Evolutionary conservation across 2,888 invertebrate genomes (phyloP), one percentile per base, ranked within the genome.

Genomic region (Drosophila anomelani): DNA sequence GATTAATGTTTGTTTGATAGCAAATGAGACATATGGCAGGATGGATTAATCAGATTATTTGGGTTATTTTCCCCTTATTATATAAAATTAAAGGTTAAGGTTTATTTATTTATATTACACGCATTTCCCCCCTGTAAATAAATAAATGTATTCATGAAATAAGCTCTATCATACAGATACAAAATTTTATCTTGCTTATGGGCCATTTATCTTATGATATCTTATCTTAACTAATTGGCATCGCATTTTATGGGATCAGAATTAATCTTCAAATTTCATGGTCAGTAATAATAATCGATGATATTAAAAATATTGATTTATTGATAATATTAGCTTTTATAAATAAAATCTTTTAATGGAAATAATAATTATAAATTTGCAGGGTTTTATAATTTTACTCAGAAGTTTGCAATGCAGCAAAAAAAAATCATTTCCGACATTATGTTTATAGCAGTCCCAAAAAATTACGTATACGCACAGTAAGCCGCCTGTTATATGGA

Each of bases 1-100:
- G 38, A 61, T 63, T 61, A 47, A 47, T 44, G 23, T 63, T n/a
- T 10, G 32, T 29, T 47, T 13, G 38, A 38, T 17, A n/a, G 23
- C 20, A 20, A 34, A 32, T 12, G 6, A n/a, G 53, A 53, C 15
- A 53, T 53, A 36, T 53, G 53, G 51, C 12, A 49, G 13, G 7
- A 32, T 13, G 32, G 13, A 20, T 49, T 13, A 32, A 17, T 49
- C 12, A 6, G 8, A 32, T 49, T 49, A 17, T 12, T 10, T n/a
- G 29, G 46, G 10, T 10, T 46, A 46, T 46, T 26, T 8, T 26
- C 8, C 8, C 2, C 23, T 13, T 13, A 32, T 32, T 17, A 32
- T 12, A 32, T 17, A 12, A 47, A 12, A 12, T 7, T 12, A 17
- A 17, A 17, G 47, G 17, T 12, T 12, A 29, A 1, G 17, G 12